phyloP scores from a whole-genome alignment of 2,113 vertebrate species.

The Australoheros scitulus region DNA sequence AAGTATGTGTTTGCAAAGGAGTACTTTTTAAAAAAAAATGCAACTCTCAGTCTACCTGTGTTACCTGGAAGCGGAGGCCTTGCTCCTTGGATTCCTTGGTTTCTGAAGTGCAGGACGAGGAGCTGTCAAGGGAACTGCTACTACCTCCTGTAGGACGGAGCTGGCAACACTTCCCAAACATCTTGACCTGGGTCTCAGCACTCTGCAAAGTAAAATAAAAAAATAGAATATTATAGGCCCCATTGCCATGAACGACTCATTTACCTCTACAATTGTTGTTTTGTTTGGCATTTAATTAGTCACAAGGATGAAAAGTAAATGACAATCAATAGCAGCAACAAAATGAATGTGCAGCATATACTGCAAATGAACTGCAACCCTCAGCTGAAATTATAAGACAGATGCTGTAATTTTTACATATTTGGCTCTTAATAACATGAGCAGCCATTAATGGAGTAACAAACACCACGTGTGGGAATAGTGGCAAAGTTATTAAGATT shows the following conservation, averaged over 20 bases:
- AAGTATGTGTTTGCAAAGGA: neutral
- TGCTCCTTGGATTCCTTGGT: conserved; percentile 84
- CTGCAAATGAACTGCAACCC: neutral
- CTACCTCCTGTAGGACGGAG: conserved; percentile 92
- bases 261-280: neutral
- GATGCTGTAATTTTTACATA: neutral
- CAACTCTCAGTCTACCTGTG: neutral
- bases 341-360: neutral
- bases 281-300: neutral
- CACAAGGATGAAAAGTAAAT: too few species aligned
- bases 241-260: neutral
- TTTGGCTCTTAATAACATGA: neutral
- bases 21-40: neutral
- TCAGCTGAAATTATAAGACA: neutral
- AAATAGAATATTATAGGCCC: neutral
- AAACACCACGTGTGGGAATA: neutral
- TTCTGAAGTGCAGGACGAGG: conserved; percentile 89
- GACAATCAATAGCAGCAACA: neutral
- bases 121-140: conserved; percentile 95
- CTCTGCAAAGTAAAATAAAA: conserved; percentile 76
- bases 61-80: conserved; percentile 91
- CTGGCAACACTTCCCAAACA: conserved; percentile 94
- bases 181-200: conserved; percentile 88
- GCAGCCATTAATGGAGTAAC: neutral
- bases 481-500: neutral